Base-by-base conservation (phyloP, 2,113 vertebrate species). In the Corydoras sp. region DNA sequence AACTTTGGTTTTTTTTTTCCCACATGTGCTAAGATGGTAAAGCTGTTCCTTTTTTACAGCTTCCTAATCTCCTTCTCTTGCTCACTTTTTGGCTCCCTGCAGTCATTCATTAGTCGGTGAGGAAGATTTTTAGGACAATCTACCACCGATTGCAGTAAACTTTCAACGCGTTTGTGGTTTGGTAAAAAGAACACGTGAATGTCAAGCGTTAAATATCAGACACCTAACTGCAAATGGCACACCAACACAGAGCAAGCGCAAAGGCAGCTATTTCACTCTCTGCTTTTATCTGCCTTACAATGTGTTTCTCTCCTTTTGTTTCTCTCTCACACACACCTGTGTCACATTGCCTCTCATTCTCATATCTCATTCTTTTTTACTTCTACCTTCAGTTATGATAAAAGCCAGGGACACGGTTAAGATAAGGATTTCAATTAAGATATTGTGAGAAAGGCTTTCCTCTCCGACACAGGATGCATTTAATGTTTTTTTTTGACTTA, bases 121-220 rank as follows among this genome's bases (percentile, higher is more conserved):
- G 63, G 35, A 63, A 76, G 48, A 49, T 4, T 9, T 11, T 58
- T 58, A 51, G 13, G 13, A n/a, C 60, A 60, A 59, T 53, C 55
- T 5, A 9, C 30, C 56, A 73, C 83, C 79, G 80, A 77, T 78
- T 73, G 74, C 75, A 79, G 83, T 83, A 88, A 87, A 71, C 13
- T 71, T 66, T 71, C 11, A 79, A 80, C 10, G 53, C 56, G 51
- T 70, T 65, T 9, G 55, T 78, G 74, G 61, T 75, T 75, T 79
- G 83, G 80, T 81, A 82, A 76, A 84, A 80, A 81, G 69, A 72
- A 61, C 58, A n/a, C 84, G 78, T 86, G 83, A 89, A 88, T 87
- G 87, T 88, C 86, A 89, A 85, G 81, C 71, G 68, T 85, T 83
- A 88, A 83, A 86, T 84, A 86, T 85, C 85, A 86, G 77, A 80